These are phyloP conservation scores for Melanocharis versteri DNA, from an alignment of 2,113 vertebrate genomes.

Conservation along the genomic window DNA sequence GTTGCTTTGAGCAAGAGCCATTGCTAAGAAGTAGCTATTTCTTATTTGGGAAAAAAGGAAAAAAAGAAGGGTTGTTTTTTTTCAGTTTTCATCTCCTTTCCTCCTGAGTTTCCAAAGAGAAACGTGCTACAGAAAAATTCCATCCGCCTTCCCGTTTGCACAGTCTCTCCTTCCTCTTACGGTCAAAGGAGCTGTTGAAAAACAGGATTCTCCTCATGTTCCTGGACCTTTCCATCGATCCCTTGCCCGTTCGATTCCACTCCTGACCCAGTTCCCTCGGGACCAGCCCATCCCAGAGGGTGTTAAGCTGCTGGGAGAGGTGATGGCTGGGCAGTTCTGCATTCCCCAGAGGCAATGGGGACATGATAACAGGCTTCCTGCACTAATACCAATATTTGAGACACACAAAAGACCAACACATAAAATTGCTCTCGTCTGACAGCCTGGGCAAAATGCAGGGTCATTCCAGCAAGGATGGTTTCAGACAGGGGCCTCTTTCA, in stretches of 20 bases:
- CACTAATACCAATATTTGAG: neutral
- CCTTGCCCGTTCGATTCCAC: rapidly evolving
- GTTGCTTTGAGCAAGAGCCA: neutral
- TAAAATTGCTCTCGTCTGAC: neutral
- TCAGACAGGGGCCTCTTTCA: neutral
- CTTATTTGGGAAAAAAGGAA: neutral
- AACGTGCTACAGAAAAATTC: neutral
- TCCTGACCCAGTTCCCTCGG: neutral
- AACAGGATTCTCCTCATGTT: neutral
- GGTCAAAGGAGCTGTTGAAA: neutral
- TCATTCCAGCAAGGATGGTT: neutral
- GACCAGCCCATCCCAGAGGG: neutral
- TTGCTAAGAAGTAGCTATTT: neutral
- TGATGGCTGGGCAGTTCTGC: neutral
- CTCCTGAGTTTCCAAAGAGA: neutral
- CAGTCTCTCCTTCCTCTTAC: neutral
- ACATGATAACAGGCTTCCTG: neutral
- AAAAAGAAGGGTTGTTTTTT: neutral
- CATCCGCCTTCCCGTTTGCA: neutral
- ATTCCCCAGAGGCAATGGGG: neutral
- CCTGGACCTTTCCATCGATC: neutral
- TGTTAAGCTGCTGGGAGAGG: neutral
- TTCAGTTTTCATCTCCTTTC: neutral
- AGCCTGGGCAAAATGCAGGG: neutral
- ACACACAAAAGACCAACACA: neutral